Evolutionary conservation across 2,113 vertebrate genomes (phyloP).

Genomic region (Phyllopteryx taeniolatus): DNA sequence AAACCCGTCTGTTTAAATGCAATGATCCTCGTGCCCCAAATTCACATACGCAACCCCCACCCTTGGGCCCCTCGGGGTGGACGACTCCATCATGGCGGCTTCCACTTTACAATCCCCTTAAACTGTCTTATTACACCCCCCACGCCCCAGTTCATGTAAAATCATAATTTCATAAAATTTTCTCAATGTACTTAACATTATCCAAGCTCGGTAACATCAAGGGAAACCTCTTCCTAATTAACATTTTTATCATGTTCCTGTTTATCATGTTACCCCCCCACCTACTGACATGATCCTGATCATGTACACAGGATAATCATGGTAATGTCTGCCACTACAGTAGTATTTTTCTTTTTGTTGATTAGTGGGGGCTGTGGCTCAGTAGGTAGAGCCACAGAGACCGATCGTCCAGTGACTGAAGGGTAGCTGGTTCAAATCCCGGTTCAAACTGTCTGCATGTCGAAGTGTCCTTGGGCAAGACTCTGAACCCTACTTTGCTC

Average conservation of each 20-base stretch:
- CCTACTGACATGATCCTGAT: too few relatives aligned
- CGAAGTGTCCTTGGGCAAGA: too few relatives aligned
- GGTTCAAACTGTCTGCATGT: too few relatives aligned
- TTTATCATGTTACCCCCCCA: not conserved
- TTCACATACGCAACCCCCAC: slow-evolving; percentile 18
- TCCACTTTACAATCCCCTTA: slow-evolving; percentile 40
- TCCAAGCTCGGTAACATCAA: not conserved
- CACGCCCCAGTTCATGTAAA: not conserved
- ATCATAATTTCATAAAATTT: not conserved
- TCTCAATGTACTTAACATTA: not conserved
- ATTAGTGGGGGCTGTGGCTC: too few relatives aligned
- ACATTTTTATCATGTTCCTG: not conserved
- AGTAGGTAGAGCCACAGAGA: too few relatives aligned
- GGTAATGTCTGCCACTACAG: too few relatives aligned
- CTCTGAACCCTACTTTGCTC: too few relatives aligned
- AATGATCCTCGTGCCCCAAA: slow-evolving; percentile 39
- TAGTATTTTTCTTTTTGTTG: too few relatives aligned
- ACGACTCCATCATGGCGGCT: slow-evolving; percentile 12
- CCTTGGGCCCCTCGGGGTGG: slow-evolving; percentile 19
- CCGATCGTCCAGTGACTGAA: too few relatives aligned
- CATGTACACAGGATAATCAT: too few relatives aligned
- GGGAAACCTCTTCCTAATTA: not conserved
- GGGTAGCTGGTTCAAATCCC: too few relatives aligned
- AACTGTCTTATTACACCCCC: slow-evolving; percentile 36
- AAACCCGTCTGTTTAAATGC: slow-evolving; percentile 33